Conservation (phyloP, 2,888 invertebrate species). For the Athalia circularis region DNA sequence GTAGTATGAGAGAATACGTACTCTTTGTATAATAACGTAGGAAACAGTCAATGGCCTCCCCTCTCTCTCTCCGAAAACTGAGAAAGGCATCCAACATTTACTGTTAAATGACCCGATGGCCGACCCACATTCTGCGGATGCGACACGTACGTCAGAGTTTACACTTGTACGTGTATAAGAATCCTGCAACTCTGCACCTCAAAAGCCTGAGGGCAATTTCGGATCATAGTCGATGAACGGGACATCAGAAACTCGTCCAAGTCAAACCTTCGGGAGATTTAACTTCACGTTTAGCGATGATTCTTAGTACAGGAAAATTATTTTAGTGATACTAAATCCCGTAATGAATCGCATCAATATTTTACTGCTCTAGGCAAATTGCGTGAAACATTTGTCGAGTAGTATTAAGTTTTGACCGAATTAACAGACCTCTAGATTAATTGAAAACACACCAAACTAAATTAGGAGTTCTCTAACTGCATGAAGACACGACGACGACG, state of each 20-base stretch:
- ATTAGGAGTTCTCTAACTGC: too few relatives aligned
- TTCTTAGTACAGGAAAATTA: background rate
- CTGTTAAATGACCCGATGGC: slow-evolving; percentile 72
- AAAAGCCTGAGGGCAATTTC: background rate
- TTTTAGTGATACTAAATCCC: background rate
- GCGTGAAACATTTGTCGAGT: too few relatives aligned
- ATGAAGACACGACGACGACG: too few relatives aligned
- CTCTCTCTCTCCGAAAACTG: slow-evolving; percentile 1
- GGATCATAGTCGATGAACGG: slow-evolving; percentile 27
- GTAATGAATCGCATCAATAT: background rate
- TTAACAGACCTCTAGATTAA: too few relatives aligned
- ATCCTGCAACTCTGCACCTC: background rate
- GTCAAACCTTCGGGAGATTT: slow-evolving; percentile 2
- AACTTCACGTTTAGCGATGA: background rate
- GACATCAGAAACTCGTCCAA: slow-evolving; percentile 13
- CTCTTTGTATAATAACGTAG: background rate
- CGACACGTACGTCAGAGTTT: slow-evolving; percentile 3
- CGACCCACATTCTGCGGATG: slow-evolving; percentile 60
- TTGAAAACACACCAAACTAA: too few relatives aligned
- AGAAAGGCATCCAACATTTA: slow-evolving; percentile 52
- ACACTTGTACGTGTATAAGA: background rate
- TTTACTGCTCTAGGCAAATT: too few relatives aligned
- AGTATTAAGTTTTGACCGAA: too few relatives aligned
- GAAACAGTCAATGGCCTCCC: slow-evolving; percentile 37
- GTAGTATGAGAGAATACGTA: slow-evolving; percentile 3